Base-by-base conservation (phyloP, 2,113 vertebrate species). In the Malaclemys terrapin region DNA sequence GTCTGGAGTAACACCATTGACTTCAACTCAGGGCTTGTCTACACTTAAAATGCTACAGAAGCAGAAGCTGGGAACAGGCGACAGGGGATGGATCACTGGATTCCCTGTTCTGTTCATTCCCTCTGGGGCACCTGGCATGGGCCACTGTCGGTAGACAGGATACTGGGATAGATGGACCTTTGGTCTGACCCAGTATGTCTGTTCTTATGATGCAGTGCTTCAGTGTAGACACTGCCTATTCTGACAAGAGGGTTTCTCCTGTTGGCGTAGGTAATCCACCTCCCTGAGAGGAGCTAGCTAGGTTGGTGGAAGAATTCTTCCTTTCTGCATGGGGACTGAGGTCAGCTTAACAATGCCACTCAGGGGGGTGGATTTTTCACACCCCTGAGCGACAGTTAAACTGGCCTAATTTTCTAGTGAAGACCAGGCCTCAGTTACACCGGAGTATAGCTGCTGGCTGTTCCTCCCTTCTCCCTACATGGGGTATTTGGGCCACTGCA, bases 401-500 rank as follows among this genome's bases (percentile, higher is more conserved):
- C 10, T 35, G 29, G 31, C 5, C 59, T 62, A 62, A 31, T 62
- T 62, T 62, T 31, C 59, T 31, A 14, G 59, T 62, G 59, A 62
- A 62, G 29, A 3, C 29, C 59, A 62, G 29, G 59, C 27, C 54
- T 56, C 54, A 56, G 54, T 56, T 25, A 25, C 56, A 57, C 56
- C 24, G 20, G 20, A 54, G 53, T 54, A 54, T 8, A 25, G 56
- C 56, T 57, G 56, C 56, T 35, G 59, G 31, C 14, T 65, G 59
- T 65, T 65, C 31, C 59, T 35, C 31, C 31, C 1, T 31, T 62
- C 57, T 65, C 27, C 13, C 13, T 6, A 65, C 14, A 31, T 31
- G 59, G 59, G 11, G 38, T 75, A 10, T 75, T 87, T 92, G 91
- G 94, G 76, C 84, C 96, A 91, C 90, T 38, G 88, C 31, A 29